Conservation (phyloP, 2,888 invertebrate species). For the Ctena decussata region DNA sequence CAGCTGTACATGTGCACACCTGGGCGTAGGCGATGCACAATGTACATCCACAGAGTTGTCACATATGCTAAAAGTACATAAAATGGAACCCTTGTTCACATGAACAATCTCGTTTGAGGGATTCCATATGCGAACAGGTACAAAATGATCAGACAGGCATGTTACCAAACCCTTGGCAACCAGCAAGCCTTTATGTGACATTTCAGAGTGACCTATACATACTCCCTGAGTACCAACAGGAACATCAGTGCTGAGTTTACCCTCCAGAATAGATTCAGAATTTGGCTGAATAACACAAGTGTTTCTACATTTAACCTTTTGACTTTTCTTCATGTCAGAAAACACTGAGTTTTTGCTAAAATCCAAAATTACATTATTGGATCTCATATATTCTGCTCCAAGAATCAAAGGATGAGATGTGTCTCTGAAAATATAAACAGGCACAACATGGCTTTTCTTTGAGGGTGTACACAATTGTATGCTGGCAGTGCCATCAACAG, state of each 20-base stretch:
- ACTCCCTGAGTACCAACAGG: constrained; percentile 43
- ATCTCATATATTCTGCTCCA: constrained; percentile 28
- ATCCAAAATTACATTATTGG: constrained; percentile 20
- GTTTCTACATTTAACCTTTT: constrained; percentile 21
- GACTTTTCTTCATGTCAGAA: constrained; percentile 25
- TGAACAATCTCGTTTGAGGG: constrained; percentile 36
- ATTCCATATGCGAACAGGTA: constrained; percentile 42
- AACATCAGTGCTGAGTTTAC: constrained; percentile 16
- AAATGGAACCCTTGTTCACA: constrained; percentile 21
- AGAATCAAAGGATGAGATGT: constrained; percentile 43
- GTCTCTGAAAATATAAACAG: constrained; percentile 34
- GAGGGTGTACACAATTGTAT: background rate
- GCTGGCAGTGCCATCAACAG: constrained; percentile 21
- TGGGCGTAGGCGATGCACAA: background rate
- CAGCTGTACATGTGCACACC: background rate
- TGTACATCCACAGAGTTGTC: constrained; percentile 17
- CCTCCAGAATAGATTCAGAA: constrained; percentile 35
- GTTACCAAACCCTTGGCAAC: constrained; percentile 37
- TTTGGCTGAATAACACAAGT: constrained; percentile 25
- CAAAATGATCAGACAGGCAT: constrained; percentile 30
- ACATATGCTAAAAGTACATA: constrained; percentile 24
- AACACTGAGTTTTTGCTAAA: constrained; percentile 12
- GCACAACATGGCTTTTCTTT: constrained; percentile 1
- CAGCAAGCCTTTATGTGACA: constrained; percentile 30
- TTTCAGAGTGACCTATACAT: constrained; percentile 30